Evolutionary conservation across 2,113 vertebrate species (phyloP).

Genomic region (Zapus hudsonius): DNA sequence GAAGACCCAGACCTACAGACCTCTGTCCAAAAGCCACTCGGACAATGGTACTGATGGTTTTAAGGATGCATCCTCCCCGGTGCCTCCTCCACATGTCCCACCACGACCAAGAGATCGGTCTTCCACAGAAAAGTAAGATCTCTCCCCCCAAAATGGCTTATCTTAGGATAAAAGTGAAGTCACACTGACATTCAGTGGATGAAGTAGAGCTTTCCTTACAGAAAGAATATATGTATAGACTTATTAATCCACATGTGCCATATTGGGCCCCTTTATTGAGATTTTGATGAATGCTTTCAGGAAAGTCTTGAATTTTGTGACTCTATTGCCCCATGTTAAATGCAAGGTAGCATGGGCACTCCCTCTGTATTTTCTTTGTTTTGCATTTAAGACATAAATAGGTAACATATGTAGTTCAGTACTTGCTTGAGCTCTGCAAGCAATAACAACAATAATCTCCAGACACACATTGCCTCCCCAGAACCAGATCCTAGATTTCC

Average conservation of each 20-base stretch:
- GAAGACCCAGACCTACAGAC: slow-evolving; percentile 95
- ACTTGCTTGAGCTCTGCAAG: background rate
- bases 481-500: background rate
- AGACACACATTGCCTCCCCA: background rate
- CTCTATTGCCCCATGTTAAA: background rate
- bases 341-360: background rate
- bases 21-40: slow-evolving; percentile 93
- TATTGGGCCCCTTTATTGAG: background rate
- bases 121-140: slow-evolving; percentile 90
- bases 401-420: background rate
- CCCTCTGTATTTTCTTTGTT: background rate
- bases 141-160: background rate
- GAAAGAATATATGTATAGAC: rapidly evolving
- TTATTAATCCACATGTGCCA: too few species aligned
- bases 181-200: background rate
- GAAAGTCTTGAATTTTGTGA: background rate
- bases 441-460: background rate
- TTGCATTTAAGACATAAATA: background rate
- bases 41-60: slow-evolving; percentile 88
- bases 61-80: slow-evolving; percentile 85
- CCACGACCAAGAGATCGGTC: slow-evolving; percentile 92
- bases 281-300: background rate
- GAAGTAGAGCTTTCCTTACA: background rate
- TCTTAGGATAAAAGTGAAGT: background rate
- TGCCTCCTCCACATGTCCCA: slow-evolving; percentile 87